Base-by-base conservation (phyloP, 1,140 invertebrate species). In the Atta texana region DNA sequence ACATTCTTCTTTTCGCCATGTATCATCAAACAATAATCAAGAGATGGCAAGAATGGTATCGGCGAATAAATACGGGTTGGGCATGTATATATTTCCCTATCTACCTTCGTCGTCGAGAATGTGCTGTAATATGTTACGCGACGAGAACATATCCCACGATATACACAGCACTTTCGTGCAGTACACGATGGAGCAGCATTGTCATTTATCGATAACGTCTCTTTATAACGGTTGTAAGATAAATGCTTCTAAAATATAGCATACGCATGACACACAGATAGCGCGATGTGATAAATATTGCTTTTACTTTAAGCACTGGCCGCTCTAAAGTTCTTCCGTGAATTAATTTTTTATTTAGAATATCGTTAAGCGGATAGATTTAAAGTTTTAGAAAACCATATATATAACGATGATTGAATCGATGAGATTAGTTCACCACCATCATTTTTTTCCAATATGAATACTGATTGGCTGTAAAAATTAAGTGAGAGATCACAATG, bases 11-110 rank as follows among this genome's bases (percentile, higher is more conserved):
- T 57, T 24, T 44, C 14, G 63, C 14, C 49, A 21, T 31, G 24
- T 21, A 44, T 59, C 53, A 34, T 61, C 53, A 61, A 80, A 84
- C 24, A 84, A 74, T 82, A 74, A 75, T 82, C 69, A 74, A 61
- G 21, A 44, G 51, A 71, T 51, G 55, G 39, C 34, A 14, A 74
- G 55, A 3, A 75, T 21, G 55, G 18, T 75, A 74, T 61, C 39
- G 16, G 12, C 68, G 39, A 82, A 74, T 24, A 74, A 14, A 6
- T 31, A n/a, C 8, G 4, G 12, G 51, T 49, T 49, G 80, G 44
- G 16, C 24, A 34, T 2, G 24, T 34, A 24, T 74, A 53, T 61
- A 44, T 81, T n/a, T 44, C n/a, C n/a, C 8, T 49, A 14, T 31
- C 39, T 74, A 49, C n/a, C 55, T 34, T 44, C n/a, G 53, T 63